phyloP scores from a whole-genome alignment of 2,113 vertebrate genomes.

The Vanacampus margaritifer region DNA sequence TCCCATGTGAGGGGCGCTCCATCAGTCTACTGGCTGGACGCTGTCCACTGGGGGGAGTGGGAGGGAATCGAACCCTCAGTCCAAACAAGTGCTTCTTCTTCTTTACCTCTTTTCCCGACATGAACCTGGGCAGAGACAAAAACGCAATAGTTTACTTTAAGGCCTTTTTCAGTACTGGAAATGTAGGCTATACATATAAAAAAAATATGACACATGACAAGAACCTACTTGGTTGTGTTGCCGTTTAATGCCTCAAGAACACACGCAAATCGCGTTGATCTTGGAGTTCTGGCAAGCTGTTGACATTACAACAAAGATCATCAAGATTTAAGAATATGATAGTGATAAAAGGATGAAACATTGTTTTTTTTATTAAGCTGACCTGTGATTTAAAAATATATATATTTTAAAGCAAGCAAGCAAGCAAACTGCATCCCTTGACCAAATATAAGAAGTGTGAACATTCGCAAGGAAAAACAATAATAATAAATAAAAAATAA shows the following conservation, averaged over 20 bases:
- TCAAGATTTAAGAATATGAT: not conserved
- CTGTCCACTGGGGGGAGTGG: slow-evolving; percentile 84
- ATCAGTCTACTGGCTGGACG: slow-evolving; percentile 80
- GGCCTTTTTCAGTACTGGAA: not conserved
- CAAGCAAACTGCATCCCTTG: too few relatives aligned
- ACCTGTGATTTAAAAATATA: too few relatives aligned
- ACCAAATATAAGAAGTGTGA: too few relatives aligned
- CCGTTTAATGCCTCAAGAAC: slow-evolving; percentile 91
- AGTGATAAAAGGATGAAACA: too few relatives aligned
- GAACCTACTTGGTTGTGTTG: slow-evolving; percentile 91
- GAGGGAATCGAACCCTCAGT: slow-evolving; percentile 93
- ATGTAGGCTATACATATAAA: not conserved
- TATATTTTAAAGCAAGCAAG: too few relatives aligned
- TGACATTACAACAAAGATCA: slow-evolving; percentile 2
- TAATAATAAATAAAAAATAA: too few relatives aligned
- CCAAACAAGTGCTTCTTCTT: slow-evolving; percentile 99
- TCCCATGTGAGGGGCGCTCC: slow-evolving; percentile 89
- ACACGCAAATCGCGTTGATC: slow-evolving; percentile 85
- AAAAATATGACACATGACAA: not conserved
- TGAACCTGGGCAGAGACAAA: slow-evolving; percentile 78
- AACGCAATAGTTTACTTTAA: not conserved
- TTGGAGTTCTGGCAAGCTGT: slow-evolving; percentile 87
- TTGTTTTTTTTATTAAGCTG: too few relatives aligned
- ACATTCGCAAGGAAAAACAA: too few relatives aligned
- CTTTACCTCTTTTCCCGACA: slow-evolving; percentile 99